Base-by-base conservation (phyloP, 2,113 vertebrate genomes). In the Bujurquina vittata region DNA sequence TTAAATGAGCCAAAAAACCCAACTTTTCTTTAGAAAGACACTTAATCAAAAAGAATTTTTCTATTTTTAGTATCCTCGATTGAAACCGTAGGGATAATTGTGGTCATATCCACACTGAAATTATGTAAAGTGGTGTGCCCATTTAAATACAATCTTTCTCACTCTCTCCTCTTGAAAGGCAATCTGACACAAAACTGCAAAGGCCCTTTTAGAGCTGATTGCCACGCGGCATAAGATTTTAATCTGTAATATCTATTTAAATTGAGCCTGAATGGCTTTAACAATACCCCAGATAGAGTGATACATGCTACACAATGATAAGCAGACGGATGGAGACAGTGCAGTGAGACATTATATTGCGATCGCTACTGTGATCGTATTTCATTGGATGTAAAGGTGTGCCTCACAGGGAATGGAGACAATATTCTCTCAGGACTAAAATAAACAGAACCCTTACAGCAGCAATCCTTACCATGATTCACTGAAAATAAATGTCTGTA, bases 71-170 rank as follows among this genome's bases (percentile, higher is more conserved):
- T 43, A 11, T 26, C 29, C 23, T 77, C 52, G 67, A 69, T 63
- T 84, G 80, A 69, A 83, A 80, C 56, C 5, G 1, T 15, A 7
- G 54, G 31, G 18, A 43, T 82, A 80, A 73, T 83, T 77, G 26
- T 78, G 77, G 79, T 58, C 54, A 40, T 54, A 77, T 40, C 10
- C 40, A 26, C 35, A 35, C 43, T 72, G 59, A 81, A 77, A 87
- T 82, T 59, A 84, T 80, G 29, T 67, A 46, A 86, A 85, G 63
- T 58, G 61, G 29, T 12, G 56, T 23, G 76, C 74, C 46, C 69
- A 84, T 90, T 91, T 74, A 63, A 83, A 85, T 88, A 35, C 77
- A 87, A 86, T 91, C 81, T 79, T 52, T 80, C 58, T 62, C 40
- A 10, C 56, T 77, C 60, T 79, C 76, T 67, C 57, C 29, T 79